A percentile compares a stretch with the other conserved stretches of the same genome.
These are phyloP conservation scores for Lasioglossum oenotherae DNA, from an alignment of 2,888 invertebrate species.

Conservation along the genomic window DNA sequence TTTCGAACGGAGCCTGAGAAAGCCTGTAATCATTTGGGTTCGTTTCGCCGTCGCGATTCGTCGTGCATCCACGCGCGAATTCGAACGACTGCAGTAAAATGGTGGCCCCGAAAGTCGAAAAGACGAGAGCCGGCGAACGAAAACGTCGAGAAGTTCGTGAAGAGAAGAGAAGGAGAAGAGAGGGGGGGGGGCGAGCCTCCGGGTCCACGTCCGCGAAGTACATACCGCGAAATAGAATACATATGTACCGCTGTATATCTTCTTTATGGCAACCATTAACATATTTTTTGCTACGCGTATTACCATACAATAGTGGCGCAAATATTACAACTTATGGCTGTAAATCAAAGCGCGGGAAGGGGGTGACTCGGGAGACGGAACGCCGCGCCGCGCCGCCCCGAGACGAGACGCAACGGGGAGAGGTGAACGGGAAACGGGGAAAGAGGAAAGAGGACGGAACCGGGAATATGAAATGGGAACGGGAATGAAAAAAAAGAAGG, in stretches of 20 bases:
- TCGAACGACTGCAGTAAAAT: background rate
- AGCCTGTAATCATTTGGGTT: too few relatives aligned
- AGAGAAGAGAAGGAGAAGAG: conserved; percentile 38
- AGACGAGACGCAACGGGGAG: background rate
- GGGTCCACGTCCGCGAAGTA: conserved; percentile 49
- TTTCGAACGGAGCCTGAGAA: background rate
- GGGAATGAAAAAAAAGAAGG: conserved; percentile 13
- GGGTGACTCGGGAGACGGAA: conserved; percentile 27
- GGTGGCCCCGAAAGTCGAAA: background rate
- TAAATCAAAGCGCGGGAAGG: conserved; percentile 79
- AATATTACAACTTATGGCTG: conserved; percentile 83
- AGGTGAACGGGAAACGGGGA: conserved; percentile 50
- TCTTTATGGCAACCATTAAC: conserved; percentile 84
- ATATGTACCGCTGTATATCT: conserved; percentile 80
- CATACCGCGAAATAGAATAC: conserved; percentile 82
- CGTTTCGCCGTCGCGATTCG: background rate
- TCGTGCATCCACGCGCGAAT: background rate
- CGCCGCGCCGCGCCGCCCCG: background rate
- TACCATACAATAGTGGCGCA: conserved; percentile 84
- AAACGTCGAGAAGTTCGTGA: conserved; percentile 10
- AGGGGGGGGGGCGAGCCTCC: background rate
- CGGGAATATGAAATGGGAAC: conserved; percentile 39
- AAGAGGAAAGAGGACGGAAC: conserved; percentile 56
- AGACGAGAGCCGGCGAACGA: conserved; percentile 18
- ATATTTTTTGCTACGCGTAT: conserved; percentile 83